These are phyloP conservation scores for Laspeyria flexula DNA, from an alignment of 2,888 invertebrate species.

Conservation along the genomic window DNA sequence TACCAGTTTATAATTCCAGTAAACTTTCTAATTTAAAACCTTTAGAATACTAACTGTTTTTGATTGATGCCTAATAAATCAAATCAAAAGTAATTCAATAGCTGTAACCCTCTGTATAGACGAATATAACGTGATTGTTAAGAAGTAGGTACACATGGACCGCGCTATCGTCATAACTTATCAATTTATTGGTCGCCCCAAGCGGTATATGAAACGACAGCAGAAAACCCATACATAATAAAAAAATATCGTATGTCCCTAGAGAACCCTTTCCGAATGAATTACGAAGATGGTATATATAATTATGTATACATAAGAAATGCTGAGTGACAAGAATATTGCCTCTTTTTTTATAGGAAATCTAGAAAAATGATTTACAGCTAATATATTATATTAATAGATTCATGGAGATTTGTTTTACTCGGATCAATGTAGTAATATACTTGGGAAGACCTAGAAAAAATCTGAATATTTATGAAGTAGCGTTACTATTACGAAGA, in stretches of 20 bases:
- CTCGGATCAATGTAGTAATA: too few species aligned
- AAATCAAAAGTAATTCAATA: too few species aligned
- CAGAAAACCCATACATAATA: slow-evolving; percentile 8
- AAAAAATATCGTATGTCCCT: slow-evolving; percentile 7
- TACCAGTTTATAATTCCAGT: too few species aligned
- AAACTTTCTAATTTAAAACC: too few species aligned
- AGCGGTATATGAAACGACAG: slow-evolving; percentile 1
- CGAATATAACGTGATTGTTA: not conserved
- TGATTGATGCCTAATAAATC: too few species aligned
- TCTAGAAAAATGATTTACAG: not conserved
- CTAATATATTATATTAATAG: too few species aligned
- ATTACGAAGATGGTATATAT: slow-evolving; percentile 18
- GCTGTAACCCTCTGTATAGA: too few species aligned
- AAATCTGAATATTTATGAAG: too few species aligned
- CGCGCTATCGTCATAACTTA: not conserved
- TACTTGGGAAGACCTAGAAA: too few species aligned
- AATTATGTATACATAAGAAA: slow-evolving; percentile 11
- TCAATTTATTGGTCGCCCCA: not conserved
- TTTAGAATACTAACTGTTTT: too few species aligned
- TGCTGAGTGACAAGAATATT: slow-evolving; percentile 6
- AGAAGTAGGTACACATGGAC: not conserved
- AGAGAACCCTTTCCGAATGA: slow-evolving; percentile 8
- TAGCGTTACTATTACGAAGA: too few species aligned
- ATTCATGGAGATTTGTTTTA: too few species aligned
- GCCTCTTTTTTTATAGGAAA: not conserved